These are phyloP conservation scores for Pterois miles DNA, from an alignment of 2,797 vertebrate species.

Conservation along the genomic window DNA sequence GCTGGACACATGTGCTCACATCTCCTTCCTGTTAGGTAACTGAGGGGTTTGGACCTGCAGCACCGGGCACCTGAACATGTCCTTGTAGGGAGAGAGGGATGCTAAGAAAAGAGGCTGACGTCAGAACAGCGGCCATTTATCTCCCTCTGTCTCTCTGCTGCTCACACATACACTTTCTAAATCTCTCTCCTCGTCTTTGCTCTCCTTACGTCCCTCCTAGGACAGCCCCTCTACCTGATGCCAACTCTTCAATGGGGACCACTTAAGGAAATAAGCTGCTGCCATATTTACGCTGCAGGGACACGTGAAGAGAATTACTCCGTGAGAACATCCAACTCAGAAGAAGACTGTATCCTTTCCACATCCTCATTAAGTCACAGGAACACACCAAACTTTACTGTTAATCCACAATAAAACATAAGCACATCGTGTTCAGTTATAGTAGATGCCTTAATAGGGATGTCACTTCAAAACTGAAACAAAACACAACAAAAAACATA, in stretches of 20 bases:
- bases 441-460: not conserved
- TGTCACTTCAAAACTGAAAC: too few relatives aligned
- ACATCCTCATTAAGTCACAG: not conserved
- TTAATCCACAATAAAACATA: not conserved
- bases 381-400: not conserved
- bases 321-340: too few relatives aligned
- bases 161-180: not conserved
- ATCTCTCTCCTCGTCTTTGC: not conserved
- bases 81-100: constrained; percentile 54
- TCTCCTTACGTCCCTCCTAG: constrained; percentile 42
- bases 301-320: not conserved
- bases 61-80: constrained; percentile 46
- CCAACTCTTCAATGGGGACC: constrained; percentile 57
- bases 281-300: constrained; percentile 14
- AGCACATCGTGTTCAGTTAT: not conserved
- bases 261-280: constrained; percentile 72
- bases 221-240: constrained; percentile 54
- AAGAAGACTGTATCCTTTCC: not conserved
- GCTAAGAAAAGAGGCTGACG: constrained; percentile 63
- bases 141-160: constrained; percentile 1
- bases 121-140: constrained; percentile 26
- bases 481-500: too few relatives aligned
- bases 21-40: constrained; percentile 29
- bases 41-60: constrained; percentile 53
- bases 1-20: not conserved